Conservation (phyloP, 1,140 invertebrate species). For the Bombus waltoni region DNA sequence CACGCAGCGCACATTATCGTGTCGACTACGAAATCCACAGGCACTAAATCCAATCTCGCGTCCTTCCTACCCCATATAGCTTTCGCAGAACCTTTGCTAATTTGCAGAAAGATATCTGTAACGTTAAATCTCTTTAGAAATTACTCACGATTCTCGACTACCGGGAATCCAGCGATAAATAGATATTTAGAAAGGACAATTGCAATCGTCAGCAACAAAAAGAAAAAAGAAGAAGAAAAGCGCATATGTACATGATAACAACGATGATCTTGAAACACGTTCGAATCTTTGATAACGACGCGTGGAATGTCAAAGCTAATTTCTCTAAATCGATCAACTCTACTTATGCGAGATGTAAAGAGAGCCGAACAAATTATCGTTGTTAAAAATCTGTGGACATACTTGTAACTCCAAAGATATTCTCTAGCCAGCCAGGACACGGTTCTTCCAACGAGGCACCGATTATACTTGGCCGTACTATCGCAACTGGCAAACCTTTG, state of each 20-base stretch:
- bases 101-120: conserved; percentile 91
- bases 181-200: not conserved
- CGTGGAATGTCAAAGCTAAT: too few species aligned
- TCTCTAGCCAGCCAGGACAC: conserved; percentile 97
- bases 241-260: too few species aligned
- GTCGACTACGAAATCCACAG: conserved; percentile 95
- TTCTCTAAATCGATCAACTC: too few species aligned
- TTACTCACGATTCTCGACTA: not conserved
- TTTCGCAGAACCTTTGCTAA: conserved; percentile 92
- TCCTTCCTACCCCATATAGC: conserved; percentile 90
- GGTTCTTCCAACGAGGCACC: conserved; percentile 90
- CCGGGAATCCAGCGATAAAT: not conserved
- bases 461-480: conserved; percentile 96
- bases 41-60: conserved; percentile 92
- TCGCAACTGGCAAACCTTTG: conserved; percentile 89
- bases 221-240: too few species aligned
- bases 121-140: conserved; percentile 35
- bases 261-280: too few species aligned
- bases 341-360: too few species aligned
- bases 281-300: too few species aligned
- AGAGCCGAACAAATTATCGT: too few species aligned
- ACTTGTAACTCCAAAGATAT: conserved; percentile 92
- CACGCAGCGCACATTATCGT: conserved; percentile 93
- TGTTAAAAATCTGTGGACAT: not conserved
- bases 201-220: not conserved